Conservation (phyloP, 2,888 invertebrate species). For the Phalera bucephala region DNA sequence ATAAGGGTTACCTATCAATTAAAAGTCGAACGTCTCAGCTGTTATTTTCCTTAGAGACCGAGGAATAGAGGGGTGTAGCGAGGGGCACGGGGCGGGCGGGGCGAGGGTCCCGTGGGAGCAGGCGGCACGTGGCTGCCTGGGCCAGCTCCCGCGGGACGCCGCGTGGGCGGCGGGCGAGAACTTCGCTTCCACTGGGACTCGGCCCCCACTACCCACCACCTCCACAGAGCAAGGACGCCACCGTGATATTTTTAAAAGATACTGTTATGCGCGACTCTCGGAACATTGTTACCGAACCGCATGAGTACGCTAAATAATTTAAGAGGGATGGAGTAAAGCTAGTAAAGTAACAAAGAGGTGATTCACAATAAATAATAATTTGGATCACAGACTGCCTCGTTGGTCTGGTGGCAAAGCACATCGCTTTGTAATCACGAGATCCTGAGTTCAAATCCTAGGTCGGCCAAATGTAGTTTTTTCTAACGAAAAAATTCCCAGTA, state of each 20-base stretch:
- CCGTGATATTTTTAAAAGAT: constrained; percentile 75
- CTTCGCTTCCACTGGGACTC: constrained; percentile 71
- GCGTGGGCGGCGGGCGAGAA: constrained; percentile 77
- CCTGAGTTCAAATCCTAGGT: too few relatives aligned
- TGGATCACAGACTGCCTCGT: too few relatives aligned
- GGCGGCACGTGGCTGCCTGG: constrained; percentile 72
- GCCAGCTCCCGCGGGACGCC: constrained; percentile 69
- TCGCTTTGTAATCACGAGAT: too few relatives aligned
- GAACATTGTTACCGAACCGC: constrained; percentile 31
- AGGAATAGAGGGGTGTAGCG: constrained; percentile 26
- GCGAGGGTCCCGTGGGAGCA: constrained; percentile 65
- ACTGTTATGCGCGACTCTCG: constrained; percentile 41
- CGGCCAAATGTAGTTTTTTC: too few relatives aligned
- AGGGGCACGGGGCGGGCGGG: constrained; percentile 34
- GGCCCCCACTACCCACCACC: constrained; percentile 55
- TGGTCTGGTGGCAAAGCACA: too few relatives aligned
- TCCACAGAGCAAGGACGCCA: constrained; percentile 44
- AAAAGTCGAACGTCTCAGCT: constrained; percentile 72
- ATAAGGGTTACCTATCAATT: constrained; percentile 57
- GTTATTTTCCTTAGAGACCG: constrained; percentile 67
- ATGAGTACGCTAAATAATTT: constrained; percentile 21
- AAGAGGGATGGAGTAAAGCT: constrained; percentile 3
- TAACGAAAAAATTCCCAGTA: too few relatives aligned
- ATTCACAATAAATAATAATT: too few relatives aligned
- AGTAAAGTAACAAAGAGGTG: too few relatives aligned